phyloP scores from a whole-genome alignment of 2,888 invertebrate genomes.

The Cyrtodaria siliqua region DNA sequence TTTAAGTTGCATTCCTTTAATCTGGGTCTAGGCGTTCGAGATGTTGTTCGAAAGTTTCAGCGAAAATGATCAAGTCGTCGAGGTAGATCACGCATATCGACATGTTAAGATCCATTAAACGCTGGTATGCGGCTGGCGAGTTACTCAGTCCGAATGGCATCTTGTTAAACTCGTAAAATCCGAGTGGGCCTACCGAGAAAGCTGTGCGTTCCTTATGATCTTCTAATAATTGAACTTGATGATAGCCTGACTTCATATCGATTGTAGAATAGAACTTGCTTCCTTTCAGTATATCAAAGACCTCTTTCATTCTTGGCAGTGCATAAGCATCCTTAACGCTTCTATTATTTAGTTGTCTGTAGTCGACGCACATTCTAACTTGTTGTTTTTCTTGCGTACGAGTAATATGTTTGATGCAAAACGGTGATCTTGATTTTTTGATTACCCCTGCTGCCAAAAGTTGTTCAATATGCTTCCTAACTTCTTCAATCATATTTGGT shows the following conservation, averaged over 20 bases:
- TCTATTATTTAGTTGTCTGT: constrained; percentile 7
- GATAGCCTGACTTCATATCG: constrained; percentile 28
- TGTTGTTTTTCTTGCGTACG: constrained; percentile 18
- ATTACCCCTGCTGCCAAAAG: constrained; percentile 32
- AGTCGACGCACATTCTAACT: constrained; percentile 16
- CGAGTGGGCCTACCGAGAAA: constrained; percentile 21
- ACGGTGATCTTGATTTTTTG: constrained; percentile 6
- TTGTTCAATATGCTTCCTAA: constrained; percentile 51
- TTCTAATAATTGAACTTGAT: constrained; percentile 20
- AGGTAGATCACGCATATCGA: constrained; percentile 27
- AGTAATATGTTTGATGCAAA: constrained; percentile 13
- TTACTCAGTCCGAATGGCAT: constrained; percentile 7
- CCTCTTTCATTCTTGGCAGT: constrained; percentile 18
- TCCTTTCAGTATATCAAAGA: constrained; percentile 20
- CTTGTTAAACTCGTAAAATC: constrained; percentile 11
- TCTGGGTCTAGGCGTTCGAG: constrained; percentile 22
- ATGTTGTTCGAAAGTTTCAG: constrained; percentile 16
- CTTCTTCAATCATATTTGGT: constrained; percentile 25
- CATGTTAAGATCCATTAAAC: constrained; percentile 27
- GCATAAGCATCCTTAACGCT: constrained; percentile 19
- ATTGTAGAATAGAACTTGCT: constrained; percentile 4
- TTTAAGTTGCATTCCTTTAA: constrained; percentile 13
- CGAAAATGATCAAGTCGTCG: constrained; percentile 25
- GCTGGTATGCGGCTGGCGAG: constrained; percentile 13
- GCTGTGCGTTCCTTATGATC: constrained; percentile 17